Evolutionary conservation across 2,113 vertebrate species (phyloP).

Genomic region (Tupaia tana): DNA sequence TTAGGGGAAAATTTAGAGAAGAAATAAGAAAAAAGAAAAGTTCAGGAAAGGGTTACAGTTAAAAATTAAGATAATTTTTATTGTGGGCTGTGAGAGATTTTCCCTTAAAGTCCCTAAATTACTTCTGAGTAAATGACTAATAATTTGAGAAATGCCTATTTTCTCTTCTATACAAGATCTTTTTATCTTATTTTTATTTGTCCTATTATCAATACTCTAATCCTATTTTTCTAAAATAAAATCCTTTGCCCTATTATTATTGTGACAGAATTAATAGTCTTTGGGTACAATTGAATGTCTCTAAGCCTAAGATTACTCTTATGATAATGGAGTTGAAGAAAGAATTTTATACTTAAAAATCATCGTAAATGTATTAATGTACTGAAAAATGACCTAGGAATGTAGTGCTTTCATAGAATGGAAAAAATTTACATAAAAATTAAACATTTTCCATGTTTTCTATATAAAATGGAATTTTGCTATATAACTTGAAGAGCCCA

Average conservation of each 20-base stretch:
- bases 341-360: not conserved
- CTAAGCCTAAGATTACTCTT: not conserved
- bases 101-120: not conserved
- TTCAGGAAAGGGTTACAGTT: not conserved
- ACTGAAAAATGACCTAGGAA: not conserved
- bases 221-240: not conserved
- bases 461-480: not conserved
- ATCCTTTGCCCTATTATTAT: not conserved
- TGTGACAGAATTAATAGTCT: not conserved
- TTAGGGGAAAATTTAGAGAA: not conserved
- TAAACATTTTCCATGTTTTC: not conserved
- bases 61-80: not conserved
- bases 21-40: not conserved
- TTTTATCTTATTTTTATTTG: not conserved
- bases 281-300: not conserved
- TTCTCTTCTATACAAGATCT: not conserved
- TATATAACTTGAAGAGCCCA: not conserved
- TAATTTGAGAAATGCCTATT: not conserved
- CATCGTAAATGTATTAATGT: not conserved
- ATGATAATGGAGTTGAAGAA: not conserved
- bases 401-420: not conserved
- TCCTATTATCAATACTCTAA: not conserved
- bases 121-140: not conserved
- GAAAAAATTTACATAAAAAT: not conserved
- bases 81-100: not conserved